Evolutionary conservation across 1,140 invertebrate genomes (phyloP).

Genomic region (Asobara japonica): DNA sequence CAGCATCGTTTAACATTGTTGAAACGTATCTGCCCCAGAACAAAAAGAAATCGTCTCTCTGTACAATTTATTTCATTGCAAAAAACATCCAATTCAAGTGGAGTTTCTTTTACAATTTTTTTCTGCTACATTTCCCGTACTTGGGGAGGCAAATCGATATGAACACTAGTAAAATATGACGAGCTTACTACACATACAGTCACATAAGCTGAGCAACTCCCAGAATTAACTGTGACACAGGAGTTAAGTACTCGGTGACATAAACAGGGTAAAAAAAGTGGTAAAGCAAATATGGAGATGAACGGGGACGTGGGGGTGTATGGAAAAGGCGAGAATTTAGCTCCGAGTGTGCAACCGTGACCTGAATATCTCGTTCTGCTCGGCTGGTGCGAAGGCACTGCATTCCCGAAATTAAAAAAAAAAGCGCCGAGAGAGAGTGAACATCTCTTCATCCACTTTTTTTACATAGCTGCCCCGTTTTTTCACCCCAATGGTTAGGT

Average conservation of each 20-base stretch:
- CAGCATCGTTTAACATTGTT: neutral
- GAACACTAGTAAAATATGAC: neutral
- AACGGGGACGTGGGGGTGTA: neutral
- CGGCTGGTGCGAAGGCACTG: conserved; percentile 1
- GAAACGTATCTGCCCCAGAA: neutral
- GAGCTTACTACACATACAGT: neutral
- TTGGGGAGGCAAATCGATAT: neutral
- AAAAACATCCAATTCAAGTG: neutral
- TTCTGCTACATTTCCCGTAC: neutral
- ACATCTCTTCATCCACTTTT: neutral
- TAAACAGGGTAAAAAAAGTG: conserved; percentile 17
- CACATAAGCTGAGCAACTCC: neutral
- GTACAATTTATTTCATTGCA: neutral
- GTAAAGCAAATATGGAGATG: conserved; percentile 31
- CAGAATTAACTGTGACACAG: neutral
- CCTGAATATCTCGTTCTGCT: conserved; percentile 36
- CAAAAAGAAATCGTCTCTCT: neutral
- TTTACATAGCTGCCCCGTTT: neutral
- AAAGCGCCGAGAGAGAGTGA: conserved; percentile 19
- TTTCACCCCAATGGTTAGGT: neutral
- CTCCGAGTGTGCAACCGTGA: conserved; percentile 28
- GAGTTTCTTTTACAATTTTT: neutral
- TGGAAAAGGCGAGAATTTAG: neutral
- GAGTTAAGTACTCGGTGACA: neutral
- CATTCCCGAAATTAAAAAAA: conserved; percentile 37